Percentiles rank a stretch among this genome's conserved stretches.
phyloP scores from a whole-genome alignment of 1,140 invertebrate species.

The Sarcophaga peregrina region DNA sequence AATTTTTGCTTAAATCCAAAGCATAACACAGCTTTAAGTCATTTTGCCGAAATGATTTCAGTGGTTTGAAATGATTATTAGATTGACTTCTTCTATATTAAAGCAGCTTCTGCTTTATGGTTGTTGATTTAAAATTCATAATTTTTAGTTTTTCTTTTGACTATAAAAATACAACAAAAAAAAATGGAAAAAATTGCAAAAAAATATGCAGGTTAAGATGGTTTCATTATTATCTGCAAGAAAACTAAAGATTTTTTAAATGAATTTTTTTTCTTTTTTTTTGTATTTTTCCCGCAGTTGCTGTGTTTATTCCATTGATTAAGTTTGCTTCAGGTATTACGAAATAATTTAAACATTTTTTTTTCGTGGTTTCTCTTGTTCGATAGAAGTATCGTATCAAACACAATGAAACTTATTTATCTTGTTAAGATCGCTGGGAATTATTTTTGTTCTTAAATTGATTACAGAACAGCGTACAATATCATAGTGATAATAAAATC shows the following conservation, averaged over 20 bases:
- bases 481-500: too few relatives aligned
- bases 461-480: too few relatives aligned
- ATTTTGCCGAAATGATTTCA: not conserved
- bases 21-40: not conserved
- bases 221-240: not conserved
- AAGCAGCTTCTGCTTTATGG: slow-evolving; percentile 17
- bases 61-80: slow-evolving; percentile 13
- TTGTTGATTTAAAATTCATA: slow-evolving; percentile 25
- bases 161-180: not conserved
- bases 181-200: too few relatives aligned
- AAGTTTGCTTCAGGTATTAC: slow-evolving; percentile 15
- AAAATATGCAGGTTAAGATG: slow-evolving; percentile 7
- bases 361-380: not conserved
- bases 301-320: not conserved
- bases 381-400: not conserved
- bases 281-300: not conserved
- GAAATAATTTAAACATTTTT: slow-evolving; percentile 15
- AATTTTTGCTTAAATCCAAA: not conserved
- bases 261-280: too few relatives aligned
- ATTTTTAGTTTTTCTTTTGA: not conserved
- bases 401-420: not conserved
- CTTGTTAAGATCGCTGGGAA: not conserved
- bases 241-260: not conserved
- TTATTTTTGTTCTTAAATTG: not conserved
- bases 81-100: slow-evolving; percentile 4